Evolutionary conservation across 30 jellyfish, hydroid and myxozoan species (phyloP), one percentile per base, ranked within the genome.

Genomic region (Hydra vulgaris): DNA sequence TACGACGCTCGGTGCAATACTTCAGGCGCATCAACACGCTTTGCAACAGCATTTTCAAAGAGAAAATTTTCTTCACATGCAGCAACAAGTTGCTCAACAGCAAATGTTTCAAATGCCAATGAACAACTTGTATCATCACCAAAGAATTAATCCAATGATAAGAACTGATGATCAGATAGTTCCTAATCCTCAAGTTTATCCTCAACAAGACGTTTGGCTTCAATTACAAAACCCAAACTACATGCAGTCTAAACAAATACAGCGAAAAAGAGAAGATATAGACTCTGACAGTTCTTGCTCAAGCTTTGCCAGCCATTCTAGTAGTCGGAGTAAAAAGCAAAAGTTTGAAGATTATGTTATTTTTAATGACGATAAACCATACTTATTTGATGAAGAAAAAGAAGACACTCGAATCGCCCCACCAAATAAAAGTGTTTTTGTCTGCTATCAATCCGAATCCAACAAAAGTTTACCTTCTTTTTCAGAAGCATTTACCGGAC

Each of bases 11-110:
- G 87, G 87, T 24, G 87, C 87, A 8, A 80, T 80, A 74, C 52
- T 80, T 20, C 87, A 80, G 71, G 87, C 87, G 19, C 87, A 80
- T 70, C 87, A 80, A 70, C 87, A 80, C 72, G 87, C 87, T 53
- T 25, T 80, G 83, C 89, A 66, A 52, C 91, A 80, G 52, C 95
- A 20, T 23, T 85, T 71, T 26, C 84, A 23, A 78, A 83, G 74
- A 72, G 88, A 84, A 74, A 72, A 24, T 73, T 81, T 74, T 68
- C 88, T 24, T 66, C 95, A 23, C 26, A 22, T 24, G 21, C 87
- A 77, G 76, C 81, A 55, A 61, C 82, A 25, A 24, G 92, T 20
- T 54, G 91, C 74, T 21, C 96, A 20, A 72, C 78, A 53, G 80
- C 89, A 27, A 52, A 40, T 54, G 82, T 81, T 21, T 27, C 68